These are phyloP conservation scores for Campoplex nolae DNA, from an alignment of 2,888 invertebrate genomes.

Conservation along the genomic window DNA sequence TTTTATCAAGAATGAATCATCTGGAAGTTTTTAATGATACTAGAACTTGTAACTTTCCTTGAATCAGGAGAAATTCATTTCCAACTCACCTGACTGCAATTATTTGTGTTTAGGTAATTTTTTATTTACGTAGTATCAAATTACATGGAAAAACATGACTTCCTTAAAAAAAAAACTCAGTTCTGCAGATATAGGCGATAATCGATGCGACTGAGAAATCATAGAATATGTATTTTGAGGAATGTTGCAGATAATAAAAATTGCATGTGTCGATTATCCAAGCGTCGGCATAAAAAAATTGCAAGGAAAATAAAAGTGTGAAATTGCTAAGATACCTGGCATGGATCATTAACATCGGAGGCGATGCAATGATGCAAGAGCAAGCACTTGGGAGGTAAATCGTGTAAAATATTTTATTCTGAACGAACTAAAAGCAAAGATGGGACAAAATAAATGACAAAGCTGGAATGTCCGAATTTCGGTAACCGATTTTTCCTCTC, in stretches of 20 bases:
- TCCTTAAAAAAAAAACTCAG: neutral
- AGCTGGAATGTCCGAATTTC: neutral
- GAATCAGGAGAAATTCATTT: neutral
- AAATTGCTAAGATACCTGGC: neutral
- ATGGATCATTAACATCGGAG: neutral
- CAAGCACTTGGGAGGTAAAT: neutral
- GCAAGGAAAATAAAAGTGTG: neutral
- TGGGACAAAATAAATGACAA: neutral
- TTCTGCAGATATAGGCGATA: neutral
- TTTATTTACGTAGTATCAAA: neutral
- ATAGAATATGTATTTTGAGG: neutral
- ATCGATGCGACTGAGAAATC: neutral
- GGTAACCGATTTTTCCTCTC: conserved; percentile 13
- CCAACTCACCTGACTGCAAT: neutral
- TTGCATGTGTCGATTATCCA: neutral
- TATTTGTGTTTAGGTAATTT: neutral
- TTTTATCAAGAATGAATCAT: neutral
- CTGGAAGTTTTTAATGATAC: neutral
- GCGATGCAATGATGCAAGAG: conserved; percentile 15
- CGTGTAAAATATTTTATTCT: neutral
- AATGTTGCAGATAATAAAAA: neutral
- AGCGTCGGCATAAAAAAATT: neutral
- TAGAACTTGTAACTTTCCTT: neutral
- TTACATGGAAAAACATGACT: neutral
- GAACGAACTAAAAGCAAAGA: neutral